Conservation (phyloP, 2,797 vertebrate genomes). For the Phataginus tetradactyla region DNA sequence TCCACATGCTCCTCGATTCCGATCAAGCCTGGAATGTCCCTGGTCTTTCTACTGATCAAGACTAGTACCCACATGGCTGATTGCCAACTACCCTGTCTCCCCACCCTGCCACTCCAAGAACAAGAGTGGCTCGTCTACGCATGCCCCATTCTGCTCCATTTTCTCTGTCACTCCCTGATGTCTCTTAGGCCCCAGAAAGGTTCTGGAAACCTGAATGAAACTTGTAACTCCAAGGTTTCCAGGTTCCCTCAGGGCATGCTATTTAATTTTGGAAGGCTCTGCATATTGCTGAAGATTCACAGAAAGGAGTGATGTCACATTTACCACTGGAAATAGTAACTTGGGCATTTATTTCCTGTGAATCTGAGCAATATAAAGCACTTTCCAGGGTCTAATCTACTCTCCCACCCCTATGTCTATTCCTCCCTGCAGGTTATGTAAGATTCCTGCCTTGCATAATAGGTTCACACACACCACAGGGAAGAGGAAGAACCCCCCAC, state of each 20-base stretch:
- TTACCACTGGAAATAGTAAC: not conserved
- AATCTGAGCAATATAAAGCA: not conserved
- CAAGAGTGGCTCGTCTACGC: rapidly evolving
- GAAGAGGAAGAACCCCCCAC: no score
- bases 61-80: not conserved
- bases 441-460: not conserved
- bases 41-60: not conserved
- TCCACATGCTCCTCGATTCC: not conserved
- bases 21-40: not conserved
- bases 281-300: not conserved
- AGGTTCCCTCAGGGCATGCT: not conserved
- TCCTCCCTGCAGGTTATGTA: not conserved
- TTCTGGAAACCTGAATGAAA: not conserved
- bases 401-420: not conserved
- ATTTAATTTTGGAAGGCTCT: not conserved
- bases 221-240: not conserved
- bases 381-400: not conserved
- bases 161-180: not conserved
- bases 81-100: not conserved
- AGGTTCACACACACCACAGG: not conserved
- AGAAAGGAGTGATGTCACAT: not conserved
- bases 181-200: not conserved
- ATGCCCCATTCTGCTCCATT: not conserved
- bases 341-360: not conserved
- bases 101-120: not conserved